Evolutionary conservation across 2,888 invertebrate species (phyloP), one percentile per base, ranked within the genome.

Genomic region (Apamea epomidion): DNA sequence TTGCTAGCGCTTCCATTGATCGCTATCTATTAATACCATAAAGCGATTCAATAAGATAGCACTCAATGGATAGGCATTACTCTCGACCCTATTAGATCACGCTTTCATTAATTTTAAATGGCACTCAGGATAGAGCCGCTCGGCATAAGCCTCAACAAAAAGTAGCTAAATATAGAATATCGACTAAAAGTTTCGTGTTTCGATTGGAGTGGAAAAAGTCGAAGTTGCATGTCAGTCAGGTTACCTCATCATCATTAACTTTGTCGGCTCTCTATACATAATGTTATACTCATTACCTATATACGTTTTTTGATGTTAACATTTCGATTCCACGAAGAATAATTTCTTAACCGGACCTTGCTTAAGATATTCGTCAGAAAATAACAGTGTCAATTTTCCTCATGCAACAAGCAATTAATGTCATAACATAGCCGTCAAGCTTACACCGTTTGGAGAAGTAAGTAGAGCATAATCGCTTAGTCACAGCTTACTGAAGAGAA

Each of bases 311-410:
- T 32, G 2, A 12, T 60, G 32, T 76, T 60, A 54, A 71, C 18
- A 64, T 76, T 81, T 75, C 18, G 67, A 48, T 80, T 69, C 75
- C 32, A 69, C 73, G 58, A 84, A 82, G 75, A 68, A 67, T 25
- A 69, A 64, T 78, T 80, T 82, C 77, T 76, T 29, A 80, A 83
- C 71, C 76, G 65, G 74, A 79, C 51, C 65, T 84, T 73, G 62
- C 72, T 51, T 64, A 82, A 88, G 76, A 84, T 84, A 73, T 71
- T 68, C 68, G 69, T 75, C 62, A 72, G 74, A 75, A 77, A 69
- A 75, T 79, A 80, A 81, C 68, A 67, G 64, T 70, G 60, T 78
- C 60, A 80, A 51, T 86, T 88, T 88, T 88, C 87, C 84, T 86
- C 82, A 16, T 81, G 62, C 42, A 69, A 37, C 48, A 48, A 58